Conservation (phyloP, 1,140 invertebrate genomes). For the Drosophila melanica region DNA sequence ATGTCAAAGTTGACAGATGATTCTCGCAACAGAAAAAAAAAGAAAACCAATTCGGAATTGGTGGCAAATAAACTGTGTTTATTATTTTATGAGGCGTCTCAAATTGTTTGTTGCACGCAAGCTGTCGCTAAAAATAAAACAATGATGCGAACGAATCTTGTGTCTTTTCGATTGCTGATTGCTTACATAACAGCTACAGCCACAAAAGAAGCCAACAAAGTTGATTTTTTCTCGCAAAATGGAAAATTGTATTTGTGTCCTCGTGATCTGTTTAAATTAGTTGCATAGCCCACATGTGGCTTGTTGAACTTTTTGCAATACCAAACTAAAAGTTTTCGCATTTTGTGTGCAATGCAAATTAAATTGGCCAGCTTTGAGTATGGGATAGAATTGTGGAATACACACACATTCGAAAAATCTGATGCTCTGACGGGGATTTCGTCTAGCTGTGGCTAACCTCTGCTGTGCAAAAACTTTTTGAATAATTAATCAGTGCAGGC, state of each 20-base stretch:
- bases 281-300: background rate
- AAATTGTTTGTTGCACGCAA: constrained; percentile 16
- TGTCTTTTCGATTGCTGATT: background rate
- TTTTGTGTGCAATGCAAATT: background rate
- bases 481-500: constrained; percentile 63
- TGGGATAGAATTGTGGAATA: background rate
- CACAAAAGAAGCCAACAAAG: constrained; percentile 5
- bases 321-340: background rate
- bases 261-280: too few species aligned
- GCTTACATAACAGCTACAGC: constrained; percentile 21
- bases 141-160: background rate
- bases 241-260: constrained; percentile 4
- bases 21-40: constrained; percentile 21
- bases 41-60: constrained; percentile 41
- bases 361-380: constrained; percentile 1
- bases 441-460: background rate
- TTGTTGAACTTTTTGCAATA: background rate
- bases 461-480: constrained; percentile 58
- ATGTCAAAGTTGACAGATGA: constrained; percentile 68
- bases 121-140: background rate
- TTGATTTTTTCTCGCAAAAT: too few species aligned
- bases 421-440: constrained; percentile 7
- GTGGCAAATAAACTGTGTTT: constrained; percentile 31
- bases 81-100: constrained; percentile 40
- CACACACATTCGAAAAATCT: background rate